phyloP scores from a whole-genome alignment of 2,888 invertebrate species.

The Incurvaria masculella region DNA sequence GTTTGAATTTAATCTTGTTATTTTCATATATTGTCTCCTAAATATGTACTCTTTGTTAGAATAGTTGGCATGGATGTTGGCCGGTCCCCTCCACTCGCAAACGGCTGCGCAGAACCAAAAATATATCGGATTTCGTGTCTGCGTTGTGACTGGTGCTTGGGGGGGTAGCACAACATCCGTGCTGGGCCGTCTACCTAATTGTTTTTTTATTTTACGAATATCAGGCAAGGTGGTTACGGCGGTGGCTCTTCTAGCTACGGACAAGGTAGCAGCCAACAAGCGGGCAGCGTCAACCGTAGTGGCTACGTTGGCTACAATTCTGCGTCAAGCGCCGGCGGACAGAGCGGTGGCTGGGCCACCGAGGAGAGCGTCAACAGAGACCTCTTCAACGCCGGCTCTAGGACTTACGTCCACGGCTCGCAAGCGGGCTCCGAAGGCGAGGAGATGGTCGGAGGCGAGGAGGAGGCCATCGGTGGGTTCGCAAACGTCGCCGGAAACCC shows the following conservation, averaged over 20 bases:
- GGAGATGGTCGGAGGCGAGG: constrained; percentile 5
- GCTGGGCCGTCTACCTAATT: too few relatives aligned
- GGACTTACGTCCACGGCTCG: constrained; percentile 21
- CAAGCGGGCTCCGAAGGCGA: background rate
- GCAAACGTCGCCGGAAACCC: constrained; percentile 36
- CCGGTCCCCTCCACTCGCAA: too few relatives aligned
- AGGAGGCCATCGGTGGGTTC: constrained; percentile 19
- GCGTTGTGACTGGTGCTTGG: too few relatives aligned
- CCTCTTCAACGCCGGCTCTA: constrained; percentile 40
- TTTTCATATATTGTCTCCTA: too few relatives aligned
- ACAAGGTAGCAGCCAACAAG: background rate
- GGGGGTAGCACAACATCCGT: too few relatives aligned
- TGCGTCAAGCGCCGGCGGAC: constrained; percentile 9
- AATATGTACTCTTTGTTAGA: too few relatives aligned
- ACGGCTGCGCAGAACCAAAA: too few relatives aligned
- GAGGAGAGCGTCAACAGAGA: constrained; percentile 49
- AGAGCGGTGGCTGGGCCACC: constrained; percentile 36
- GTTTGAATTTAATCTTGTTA: too few relatives aligned
- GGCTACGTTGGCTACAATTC: background rate
- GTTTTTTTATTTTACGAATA: too few relatives aligned
- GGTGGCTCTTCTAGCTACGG: background rate
- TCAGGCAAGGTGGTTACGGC: background rate
- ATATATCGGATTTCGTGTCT: too few relatives aligned
- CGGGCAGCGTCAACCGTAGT: background rate
- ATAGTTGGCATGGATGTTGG: too few relatives aligned